Evolutionary conservation across 1,140 invertebrate species (phyloP), one percentile per base, ranked within the genome.

Genomic region (Drosophila sproati): DNA sequence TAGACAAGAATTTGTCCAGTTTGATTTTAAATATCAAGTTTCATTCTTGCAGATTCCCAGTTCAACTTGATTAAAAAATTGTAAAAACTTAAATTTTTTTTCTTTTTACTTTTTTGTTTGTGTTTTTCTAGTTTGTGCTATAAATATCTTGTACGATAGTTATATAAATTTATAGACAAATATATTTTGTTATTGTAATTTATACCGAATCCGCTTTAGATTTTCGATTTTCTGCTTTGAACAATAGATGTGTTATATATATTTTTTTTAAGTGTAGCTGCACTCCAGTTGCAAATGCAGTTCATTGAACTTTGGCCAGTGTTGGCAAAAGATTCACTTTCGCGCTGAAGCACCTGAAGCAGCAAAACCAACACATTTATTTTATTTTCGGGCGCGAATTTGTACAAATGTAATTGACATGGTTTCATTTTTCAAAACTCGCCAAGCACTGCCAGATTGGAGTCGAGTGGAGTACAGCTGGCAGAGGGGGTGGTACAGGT

Each of bases 321-420:
- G 20, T 63, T 28, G 31, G 51, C 45, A 61, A 61, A 20, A 77
- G 72, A 82, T 67, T 74, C 71, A 75, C 68, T 83, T 77, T 77
- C 66, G 66, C 47, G 37, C 45, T 48, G 73, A 68, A 77, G 73
- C 35, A 10, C 29, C n/a, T 52, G 28, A 34, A 20, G 20, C 20
- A 20, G 20, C 20, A 20, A 20, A 20, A 20, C 20, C 20, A 37
- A 55, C 43, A 35, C n/a, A 34, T 51, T 20, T 20, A 20, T 20
- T 20, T 20, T 20, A 41, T 75, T 87, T 79, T 77, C 32, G 83
- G 85, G 85, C 69, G 83, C 72, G 50, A 88, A 88, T 71, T 82
- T 80, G 73, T 55, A 20, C 20, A 75, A 89, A 85, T 77, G 83
- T 77, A 91, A 91, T 85, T 91, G 88, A 91, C 88, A 91, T 91